Conservation (phyloP, 64 coral and sea anemone species). For the Montipora capricornis region DNA sequence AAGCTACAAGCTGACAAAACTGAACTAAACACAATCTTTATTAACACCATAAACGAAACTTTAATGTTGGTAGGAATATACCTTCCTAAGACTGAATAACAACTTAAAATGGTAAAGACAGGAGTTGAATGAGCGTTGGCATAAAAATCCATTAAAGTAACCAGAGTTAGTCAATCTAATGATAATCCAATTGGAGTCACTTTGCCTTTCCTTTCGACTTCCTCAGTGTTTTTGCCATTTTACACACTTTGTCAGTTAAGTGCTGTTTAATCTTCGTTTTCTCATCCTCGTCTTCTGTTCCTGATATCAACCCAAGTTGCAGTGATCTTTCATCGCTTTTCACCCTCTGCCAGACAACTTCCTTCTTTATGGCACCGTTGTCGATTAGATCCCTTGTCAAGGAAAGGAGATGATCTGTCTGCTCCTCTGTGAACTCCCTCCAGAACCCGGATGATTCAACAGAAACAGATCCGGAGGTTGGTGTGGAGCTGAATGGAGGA, state of each 20-base stretch:
- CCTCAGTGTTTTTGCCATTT: constrained; percentile 3
- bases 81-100: too few relatives aligned
- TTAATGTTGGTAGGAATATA: too few relatives aligned
- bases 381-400: constrained; percentile 9
- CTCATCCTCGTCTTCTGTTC: not conserved
- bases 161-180: too few relatives aligned
- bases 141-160: too few relatives aligned
- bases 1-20: too few relatives aligned
- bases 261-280: constrained; percentile 18
- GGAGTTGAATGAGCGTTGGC: too few relatives aligned
- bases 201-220: not conserved
- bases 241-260: constrained; percentile 19
- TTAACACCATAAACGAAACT: too few relatives aligned
- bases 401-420: not conserved
- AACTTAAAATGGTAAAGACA: too few relatives aligned
- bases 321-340: not conserved
- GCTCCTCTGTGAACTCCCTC: not conserved
- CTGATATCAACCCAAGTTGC: not conserved
- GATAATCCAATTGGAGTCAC: not conserved
- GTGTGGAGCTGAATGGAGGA: not conserved
- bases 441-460: not conserved
- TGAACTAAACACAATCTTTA: too few relatives aligned
- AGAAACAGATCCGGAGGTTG: not conserved
- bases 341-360: constrained; percentile 50
- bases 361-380: not conserved